Evolutionary conservation across 2,888 invertebrate genomes (phyloP), one percentile per base, ranked within the genome.

Genomic region (Metopia argyrocephala): DNA sequence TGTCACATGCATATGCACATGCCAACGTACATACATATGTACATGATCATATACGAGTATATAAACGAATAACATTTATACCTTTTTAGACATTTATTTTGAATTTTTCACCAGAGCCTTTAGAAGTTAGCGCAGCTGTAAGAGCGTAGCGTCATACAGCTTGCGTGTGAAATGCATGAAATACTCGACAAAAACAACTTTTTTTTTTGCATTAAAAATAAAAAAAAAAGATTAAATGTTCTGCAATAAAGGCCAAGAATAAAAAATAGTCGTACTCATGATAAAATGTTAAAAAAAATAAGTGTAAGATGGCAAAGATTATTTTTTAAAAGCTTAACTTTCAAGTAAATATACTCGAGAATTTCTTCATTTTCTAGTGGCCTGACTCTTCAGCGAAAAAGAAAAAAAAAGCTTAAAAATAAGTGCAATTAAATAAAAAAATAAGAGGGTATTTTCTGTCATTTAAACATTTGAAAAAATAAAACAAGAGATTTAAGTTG

Each of bases 271-370:
- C n/a, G 23, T 48, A 61, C 31, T 31, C 31, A 21, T 18, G 45
- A 38, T 7, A 57, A 46, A 59, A 15, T 21, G 12, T 18, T 23
- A 57, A 48, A 28, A 21, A 6, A 2, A 46, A 57, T 15, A 65
- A 65, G 5, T 45, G 20, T 9, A 50, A 45, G 15, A 56, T 20
- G 56, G 28, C 52, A 74, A 56, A 74, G 62, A 56, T 68, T 28
- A 57, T 69, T 56, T 66, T 66, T 46, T 64, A 69, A 68, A 68
- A 62, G 62, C 68, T 78, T 73, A 78, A 73, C 71, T 71, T 66
- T 71, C 54, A 54, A 78, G 71, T 78, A 78, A 78, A 78, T 66
- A 73, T 66, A 66, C 61, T 73, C 56, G 62, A 69, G 78, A 59
- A 45, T 45, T 71, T 65, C 25, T 73, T 28, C 38, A 38, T 38